Evolutionary conservation across 2,113 vertebrate species (phyloP).

Genomic region (Psettodes erumei): DNA sequence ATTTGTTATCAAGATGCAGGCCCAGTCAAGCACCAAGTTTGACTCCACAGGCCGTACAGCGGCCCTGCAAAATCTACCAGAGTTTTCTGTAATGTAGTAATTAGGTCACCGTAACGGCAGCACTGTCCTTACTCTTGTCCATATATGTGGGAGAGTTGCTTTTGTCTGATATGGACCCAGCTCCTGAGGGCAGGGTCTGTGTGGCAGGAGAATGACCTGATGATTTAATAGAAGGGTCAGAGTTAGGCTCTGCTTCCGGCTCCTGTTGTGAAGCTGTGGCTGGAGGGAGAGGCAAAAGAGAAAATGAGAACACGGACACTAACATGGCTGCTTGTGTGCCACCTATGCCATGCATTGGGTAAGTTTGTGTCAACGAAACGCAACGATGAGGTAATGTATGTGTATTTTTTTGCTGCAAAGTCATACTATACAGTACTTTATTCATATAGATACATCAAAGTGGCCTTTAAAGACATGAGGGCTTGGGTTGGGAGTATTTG

Average conservation of each 20-base stretch:
- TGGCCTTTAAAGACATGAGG: not conserved
- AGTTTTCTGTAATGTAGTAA: conserved; percentile 54
- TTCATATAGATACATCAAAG: not conserved
- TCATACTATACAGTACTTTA: not conserved
- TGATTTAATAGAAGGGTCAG: conserved; percentile 87
- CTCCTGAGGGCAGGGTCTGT: conserved; percentile 83
- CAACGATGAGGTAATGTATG: not conserved
- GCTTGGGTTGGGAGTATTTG: not conserved
- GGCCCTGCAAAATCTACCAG: conserved; percentile 24
- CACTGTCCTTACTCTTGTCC: conserved; percentile 91
- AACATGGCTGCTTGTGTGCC: not conserved
- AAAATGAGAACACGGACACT: conserved; percentile 20
- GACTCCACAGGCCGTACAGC: conserved; percentile 22
- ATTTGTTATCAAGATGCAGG: conserved; percentile 60
- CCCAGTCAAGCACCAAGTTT: conserved; percentile 51
- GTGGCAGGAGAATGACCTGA: conserved; percentile 83
- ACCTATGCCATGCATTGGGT: not conserved
- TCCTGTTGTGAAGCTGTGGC: conserved; percentile 94
- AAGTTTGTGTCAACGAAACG: not conserved
- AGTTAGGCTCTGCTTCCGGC: conserved; percentile 86
- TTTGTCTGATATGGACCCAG: conserved; percentile 87
- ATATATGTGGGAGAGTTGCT: conserved; percentile 80
- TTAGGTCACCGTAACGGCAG: conserved; percentile 88
- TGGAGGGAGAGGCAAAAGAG: conserved; percentile 50
- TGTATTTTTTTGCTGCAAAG: not conserved